These are phyloP conservation scores for Nibea albiflora DNA, from an alignment of 2,113 vertebrate species.

Conservation along the genomic window DNA sequence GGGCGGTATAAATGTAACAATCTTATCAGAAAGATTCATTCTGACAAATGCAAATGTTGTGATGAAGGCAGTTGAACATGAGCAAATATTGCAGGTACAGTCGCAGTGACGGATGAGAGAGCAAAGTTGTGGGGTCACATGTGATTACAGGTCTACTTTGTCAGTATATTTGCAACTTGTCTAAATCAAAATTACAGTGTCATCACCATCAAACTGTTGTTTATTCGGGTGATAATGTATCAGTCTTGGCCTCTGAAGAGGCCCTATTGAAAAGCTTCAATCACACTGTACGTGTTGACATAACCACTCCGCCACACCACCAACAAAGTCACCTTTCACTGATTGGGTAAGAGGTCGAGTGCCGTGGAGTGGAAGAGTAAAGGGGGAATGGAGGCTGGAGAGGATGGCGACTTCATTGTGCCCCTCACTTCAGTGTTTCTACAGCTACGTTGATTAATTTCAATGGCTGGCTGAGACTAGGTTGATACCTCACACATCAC, in stretches of 20 bases:
- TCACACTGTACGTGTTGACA: conserved; percentile 65
- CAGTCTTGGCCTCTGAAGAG: conserved; percentile 23
- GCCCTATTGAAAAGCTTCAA: conserved; percentile 63
- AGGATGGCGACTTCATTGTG: neutral
- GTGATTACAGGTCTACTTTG: neutral
- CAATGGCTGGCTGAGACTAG: neutral
- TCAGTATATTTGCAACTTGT: neutral
- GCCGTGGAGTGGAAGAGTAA: conserved; percentile 14
- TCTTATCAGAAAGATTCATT: conserved; percentile 42
- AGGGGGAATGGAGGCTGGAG: neutral
- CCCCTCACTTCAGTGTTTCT: neutral
- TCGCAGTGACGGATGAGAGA: neutral
- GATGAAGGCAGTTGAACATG: neutral
- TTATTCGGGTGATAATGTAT: conserved; percentile 26
- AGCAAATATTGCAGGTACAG: neutral
- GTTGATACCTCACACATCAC: neutral
- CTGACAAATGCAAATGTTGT: conserved; percentile 49
- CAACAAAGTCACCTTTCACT: conserved; percentile 70
- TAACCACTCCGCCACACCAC: conserved; percentile 29
- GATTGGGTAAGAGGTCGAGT: conserved; percentile 63
- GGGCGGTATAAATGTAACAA: conserved; percentile 25
- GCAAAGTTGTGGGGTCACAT: neutral
- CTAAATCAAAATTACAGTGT: conserved; percentile 14
- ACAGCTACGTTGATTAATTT: conserved; percentile 21
- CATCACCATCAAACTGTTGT: conserved; percentile 13